phyloP scores from a whole-genome alignment of 2,797 vertebrate species.

The Lacerta bilineata region DNA sequence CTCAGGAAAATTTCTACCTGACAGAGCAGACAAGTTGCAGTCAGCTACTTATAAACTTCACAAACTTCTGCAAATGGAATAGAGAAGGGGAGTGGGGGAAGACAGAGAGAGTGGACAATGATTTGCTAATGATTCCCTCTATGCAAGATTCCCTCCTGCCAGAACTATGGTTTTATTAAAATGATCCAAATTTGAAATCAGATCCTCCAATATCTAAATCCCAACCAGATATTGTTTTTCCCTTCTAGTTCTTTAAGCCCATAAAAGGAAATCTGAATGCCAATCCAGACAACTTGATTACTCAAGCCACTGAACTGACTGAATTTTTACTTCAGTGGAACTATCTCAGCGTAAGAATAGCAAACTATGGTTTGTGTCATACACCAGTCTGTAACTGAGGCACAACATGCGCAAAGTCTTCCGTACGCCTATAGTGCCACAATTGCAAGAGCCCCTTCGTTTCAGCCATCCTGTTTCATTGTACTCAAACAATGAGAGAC shows the following conservation, averaged over 20 bases:
- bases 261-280: conserved; percentile 10
- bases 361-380: not conserved
- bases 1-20: conserved; percentile 5
- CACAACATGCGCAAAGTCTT: too few relatives aligned
- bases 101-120: not conserved
- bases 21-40: conserved; percentile 43
- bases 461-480: too few relatives aligned
- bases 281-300: not conserved
- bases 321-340: not conserved
- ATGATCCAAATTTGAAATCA: conserved; percentile 34
- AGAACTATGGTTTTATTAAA: conserved; percentile 3
- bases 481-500: not conserved
- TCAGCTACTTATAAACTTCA: conserved; percentile 34
- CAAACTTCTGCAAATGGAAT: not conserved
- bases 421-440: not conserved
- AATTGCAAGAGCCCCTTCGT: too few relatives aligned
- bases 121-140: too few relatives aligned
- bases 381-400: not conserved
- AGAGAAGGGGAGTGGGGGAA: rapidly evolving
- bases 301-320: not conserved
- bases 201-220: conserved; percentile 8
- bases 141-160: too few relatives aligned
- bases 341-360: not conserved
- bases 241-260: conserved; percentile 30
- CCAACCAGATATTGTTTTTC: conserved; percentile 59